Base-by-base conservation (phyloP, 2,113 vertebrate species). In the Podarcis muralis region DNA sequence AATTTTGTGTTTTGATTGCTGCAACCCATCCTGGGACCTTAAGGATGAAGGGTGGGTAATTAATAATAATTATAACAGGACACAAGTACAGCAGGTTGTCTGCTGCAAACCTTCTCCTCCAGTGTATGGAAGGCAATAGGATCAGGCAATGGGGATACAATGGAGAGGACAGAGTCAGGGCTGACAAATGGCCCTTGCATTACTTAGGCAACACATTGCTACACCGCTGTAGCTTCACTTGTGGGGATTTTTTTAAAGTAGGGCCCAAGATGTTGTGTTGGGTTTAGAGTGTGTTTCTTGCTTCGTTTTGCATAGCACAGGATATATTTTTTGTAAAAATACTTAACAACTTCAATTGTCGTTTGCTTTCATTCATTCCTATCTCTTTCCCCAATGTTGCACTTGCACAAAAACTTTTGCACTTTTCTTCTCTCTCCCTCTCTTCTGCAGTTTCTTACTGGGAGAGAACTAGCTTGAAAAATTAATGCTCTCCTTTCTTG, bases 401-500 rank as follows among this genome's bases (percentile, higher is more conserved):
- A 68, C 23, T 48, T 27, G 22, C 20, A 83, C n/a, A 22, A 40
- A 35, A 75, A 74, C 32, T n/a, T 88, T 72, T 53, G 25, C 66
- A 79, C 4, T 48, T 85, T 89, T 71, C 20, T 25, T 3, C 68
- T 53, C 27, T 40, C 5, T 83, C 6, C 12, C 40, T 43, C 40
- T 43, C 40, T 43, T 37, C 43, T 2, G 40, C 53, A 5, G 65
- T 13, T 18, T 72, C 79, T 37, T 66, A 76, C 3, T 89, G 83
- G 20, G 37, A 15, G 37, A 91, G 3, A 88, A 80, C 40, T 0
- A 81, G 13, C 80, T 93, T 82, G 84, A 94, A 88, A 93, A 92
- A 87, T 81, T 90, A 6, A 77, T 27, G 1, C 48, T 89, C 57
- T 90, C 35, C 72, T 27, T 5, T 40, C 83, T 37, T 83, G 27